phyloP scores from a whole-genome alignment of 2,113 vertebrate species.

The Maccullochella peelii region DNA sequence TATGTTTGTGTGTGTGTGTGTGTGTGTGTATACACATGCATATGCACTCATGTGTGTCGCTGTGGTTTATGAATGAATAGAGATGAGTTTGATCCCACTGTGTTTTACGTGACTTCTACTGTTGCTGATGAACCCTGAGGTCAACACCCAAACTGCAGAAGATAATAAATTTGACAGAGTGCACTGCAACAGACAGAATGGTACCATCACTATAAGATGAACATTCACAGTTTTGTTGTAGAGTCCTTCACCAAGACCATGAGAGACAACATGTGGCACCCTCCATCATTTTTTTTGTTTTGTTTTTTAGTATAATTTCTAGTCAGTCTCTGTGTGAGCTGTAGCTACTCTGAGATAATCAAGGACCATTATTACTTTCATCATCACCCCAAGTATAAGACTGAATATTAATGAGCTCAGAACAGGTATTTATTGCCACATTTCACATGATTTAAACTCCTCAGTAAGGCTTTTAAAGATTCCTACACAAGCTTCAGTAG shows the following conservation, averaged over 20 bases:
- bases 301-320: conserved; percentile 6
- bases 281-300: conserved; percentile 1
- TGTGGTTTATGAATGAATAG: conserved; percentile 7
- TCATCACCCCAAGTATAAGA: conserved; percentile 2
- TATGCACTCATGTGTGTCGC: neutral
- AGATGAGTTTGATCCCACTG: conserved; percentile 16
- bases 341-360: conserved; percentile 7
- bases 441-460: conserved; percentile 20
- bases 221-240: neutral
- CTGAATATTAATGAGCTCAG: conserved; percentile 19
- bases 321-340: neutral
- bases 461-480: conserved; percentile 4
- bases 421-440: neutral
- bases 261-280: conserved; percentile 1
- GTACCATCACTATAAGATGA: neutral
- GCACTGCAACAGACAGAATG: conserved; percentile 42
- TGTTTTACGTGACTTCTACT: conserved; percentile 23
- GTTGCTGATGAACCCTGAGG: conserved; percentile 36
- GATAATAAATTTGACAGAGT: conserved; percentile 49
- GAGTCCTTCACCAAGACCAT: neutral
- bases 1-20: neutral
- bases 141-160: conserved; percentile 27
- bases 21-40: neutral
- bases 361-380: neutral
- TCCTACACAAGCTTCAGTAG: neutral